These are phyloP conservation scores for Tympanuchus pallidicinctus DNA, from an alignment of 2,113 vertebrate species.

Conservation along the genomic window DNA sequence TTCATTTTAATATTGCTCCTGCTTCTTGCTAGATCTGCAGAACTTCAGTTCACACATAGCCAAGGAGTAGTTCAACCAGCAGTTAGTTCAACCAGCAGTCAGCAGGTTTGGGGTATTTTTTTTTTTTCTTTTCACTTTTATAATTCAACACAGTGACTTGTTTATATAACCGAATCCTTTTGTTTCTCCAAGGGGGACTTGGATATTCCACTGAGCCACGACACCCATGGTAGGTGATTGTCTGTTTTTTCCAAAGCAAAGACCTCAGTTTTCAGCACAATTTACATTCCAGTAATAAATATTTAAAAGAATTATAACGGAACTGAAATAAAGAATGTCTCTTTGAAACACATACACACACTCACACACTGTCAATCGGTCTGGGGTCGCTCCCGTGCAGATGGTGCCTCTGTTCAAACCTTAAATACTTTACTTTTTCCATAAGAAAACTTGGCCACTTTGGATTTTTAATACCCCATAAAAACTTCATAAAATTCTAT, in stretches of 20 bases:
- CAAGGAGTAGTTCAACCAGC: constrained; percentile 16
- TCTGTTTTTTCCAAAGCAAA: constrained; percentile 56
- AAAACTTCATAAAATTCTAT: constrained; percentile 31
- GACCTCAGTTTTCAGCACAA: constrained; percentile 58
- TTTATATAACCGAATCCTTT: constrained; percentile 66
- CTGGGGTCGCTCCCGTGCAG: neutral
- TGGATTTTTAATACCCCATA: neutral
- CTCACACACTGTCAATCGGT: neutral
- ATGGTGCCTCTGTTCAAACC: constrained; percentile 20
- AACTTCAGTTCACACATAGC: constrained; percentile 18
- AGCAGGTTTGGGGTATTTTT: neutral
- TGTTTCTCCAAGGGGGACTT: constrained; percentile 63
- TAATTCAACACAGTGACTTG: constrained; percentile 35
- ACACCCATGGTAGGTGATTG: constrained; percentile 3
- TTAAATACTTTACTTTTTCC: constrained; percentile 12
- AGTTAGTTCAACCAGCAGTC: constrained; percentile 14
- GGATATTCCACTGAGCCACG: constrained; percentile 47
- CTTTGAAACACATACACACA: neutral
- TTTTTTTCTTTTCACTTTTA: neutral
- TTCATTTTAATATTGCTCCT: constrained; percentile 37
- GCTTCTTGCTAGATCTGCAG: constrained; percentile 33
- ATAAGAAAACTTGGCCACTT: constrained; percentile 20
- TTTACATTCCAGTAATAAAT: constrained; percentile 77
- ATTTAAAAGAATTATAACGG: constrained; percentile 75
- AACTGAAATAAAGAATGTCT: constrained; percentile 50